These are phyloP conservation scores for Bufotes viridis DNA, from an alignment of 2,797 vertebrate genomes.

Conservation along the genomic window DNA sequence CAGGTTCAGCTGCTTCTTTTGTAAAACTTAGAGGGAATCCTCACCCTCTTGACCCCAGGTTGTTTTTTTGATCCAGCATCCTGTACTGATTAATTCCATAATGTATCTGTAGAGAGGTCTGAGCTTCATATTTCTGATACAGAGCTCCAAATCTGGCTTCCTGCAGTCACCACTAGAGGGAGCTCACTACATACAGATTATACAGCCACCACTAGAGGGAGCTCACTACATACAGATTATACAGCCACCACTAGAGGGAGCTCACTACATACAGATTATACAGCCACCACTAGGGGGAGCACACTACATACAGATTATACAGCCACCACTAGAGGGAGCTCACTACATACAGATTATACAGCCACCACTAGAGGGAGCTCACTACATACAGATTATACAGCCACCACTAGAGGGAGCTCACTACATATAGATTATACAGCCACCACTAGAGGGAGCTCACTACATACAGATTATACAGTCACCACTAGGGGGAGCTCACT, in stretches of 20 bases:
- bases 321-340: conserved; percentile 15
- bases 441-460: neutral
- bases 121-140: neutral
- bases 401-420: conserved; percentile 15
- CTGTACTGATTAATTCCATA: neutral
- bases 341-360: too few species aligned
- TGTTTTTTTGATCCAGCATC: neutral
- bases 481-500: conserved; percentile 10
- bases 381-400: neutral
- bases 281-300: neutral
- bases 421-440: too few species aligned
- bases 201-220: neutral
- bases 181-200: neutral
- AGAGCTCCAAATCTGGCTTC: neutral
- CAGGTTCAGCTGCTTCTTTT: neutral
- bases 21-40: neutral
- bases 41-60: neutral
- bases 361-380: neutral
- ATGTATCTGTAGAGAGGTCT: neutral
- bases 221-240: neutral
- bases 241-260: neutral
- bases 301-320: neutral
- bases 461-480: neutral
- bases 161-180: neutral
- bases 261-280: too few species aligned